Base-by-base conservation (phyloP, 2,888 invertebrate species). In the Ptilodon capucinus region DNA sequence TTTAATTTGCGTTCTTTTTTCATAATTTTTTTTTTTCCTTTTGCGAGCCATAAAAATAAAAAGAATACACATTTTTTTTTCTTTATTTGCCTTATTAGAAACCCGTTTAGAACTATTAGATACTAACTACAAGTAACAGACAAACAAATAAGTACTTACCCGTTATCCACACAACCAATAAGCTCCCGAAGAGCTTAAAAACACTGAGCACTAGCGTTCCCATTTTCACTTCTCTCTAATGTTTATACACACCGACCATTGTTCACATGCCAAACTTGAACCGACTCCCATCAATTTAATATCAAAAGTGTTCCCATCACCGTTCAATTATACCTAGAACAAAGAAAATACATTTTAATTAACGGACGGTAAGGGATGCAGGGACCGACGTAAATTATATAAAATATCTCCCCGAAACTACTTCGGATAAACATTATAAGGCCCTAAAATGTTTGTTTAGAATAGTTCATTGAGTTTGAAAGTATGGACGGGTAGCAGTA, bases 121-220 rank as follows among this genome's bases (percentile, higher is more conserved):
- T n/a, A 5, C 23, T 6, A 23, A 23, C 2, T n/a, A 23, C 2
- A 23, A 6, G 1, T 9, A 2, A 6, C 8, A 23, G 23, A 23
- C 7, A 4, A n/a, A 4, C 4, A 0, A n/a, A 38, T 4, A 19
- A 13, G 2, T 21, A 76, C 86, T 82, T 52, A 89, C 88, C 86
- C 46, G 80, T 62, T 46, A 86, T 80, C 87, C 84, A 86, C 46
- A 70, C 70, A 45, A 85, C 68, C 40, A 86, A 64, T 28, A 84
- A 54, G 16, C 79, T 64, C 48, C 76, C 74, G 47, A 82, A 44
- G 54, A 75, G 63, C 54, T 67, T 68, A 51, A 74, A 48, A 42
- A 62, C 67, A 61, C 72, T 65, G 39, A 65, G 57, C 38, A 60
- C 65, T 46, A 77, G 57, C 67, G 78, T 78, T 64, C 79, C 84